Evolutionary conservation across 2,797 vertebrate species (phyloP).

Genomic region (Spheniscus humboldti): DNA sequence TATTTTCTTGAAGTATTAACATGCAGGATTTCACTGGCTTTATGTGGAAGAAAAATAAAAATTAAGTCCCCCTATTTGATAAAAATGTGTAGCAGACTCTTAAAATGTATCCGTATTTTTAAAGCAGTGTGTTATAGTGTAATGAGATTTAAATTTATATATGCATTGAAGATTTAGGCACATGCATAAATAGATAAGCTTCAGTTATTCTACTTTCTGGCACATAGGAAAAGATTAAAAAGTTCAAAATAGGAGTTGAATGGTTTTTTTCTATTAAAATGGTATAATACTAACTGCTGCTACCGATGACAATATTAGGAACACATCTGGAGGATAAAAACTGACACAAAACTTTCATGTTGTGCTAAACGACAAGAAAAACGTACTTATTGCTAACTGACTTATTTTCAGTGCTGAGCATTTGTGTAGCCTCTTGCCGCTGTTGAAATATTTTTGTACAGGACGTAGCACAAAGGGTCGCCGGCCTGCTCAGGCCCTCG

Average conservation of each 20-base stretch:
- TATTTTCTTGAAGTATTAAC: constrained; percentile 69
- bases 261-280: neutral
- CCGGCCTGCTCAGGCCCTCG: rapidly evolving
- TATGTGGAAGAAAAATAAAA: constrained; percentile 59
- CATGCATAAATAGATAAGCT: constrained; percentile 37
- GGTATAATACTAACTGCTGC: neutral
- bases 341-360: constrained; percentile 29
- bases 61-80: constrained; percentile 56
- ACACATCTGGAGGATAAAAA: neutral
- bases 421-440: neutral
- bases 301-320: neutral
- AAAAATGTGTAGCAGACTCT: constrained; percentile 60
- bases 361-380: neutral
- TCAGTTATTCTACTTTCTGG: constrained; percentile 51
- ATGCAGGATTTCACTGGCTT: constrained; percentile 61
- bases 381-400: neutral
- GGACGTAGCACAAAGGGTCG: neutral
- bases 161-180: constrained; percentile 53
- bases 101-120: constrained; percentile 57
- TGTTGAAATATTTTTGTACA: neutral
- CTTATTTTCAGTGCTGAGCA: neutral
- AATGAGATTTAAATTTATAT: constrained; percentile 68
- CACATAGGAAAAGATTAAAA: constrained; percentile 29
- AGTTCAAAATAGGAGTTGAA: constrained; percentile 31
- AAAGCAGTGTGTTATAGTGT: constrained; percentile 57